These are phyloP conservation scores for Suillia variegata DNA, from an alignment of 2,888 invertebrate species.

Conservation along the genomic window DNA sequence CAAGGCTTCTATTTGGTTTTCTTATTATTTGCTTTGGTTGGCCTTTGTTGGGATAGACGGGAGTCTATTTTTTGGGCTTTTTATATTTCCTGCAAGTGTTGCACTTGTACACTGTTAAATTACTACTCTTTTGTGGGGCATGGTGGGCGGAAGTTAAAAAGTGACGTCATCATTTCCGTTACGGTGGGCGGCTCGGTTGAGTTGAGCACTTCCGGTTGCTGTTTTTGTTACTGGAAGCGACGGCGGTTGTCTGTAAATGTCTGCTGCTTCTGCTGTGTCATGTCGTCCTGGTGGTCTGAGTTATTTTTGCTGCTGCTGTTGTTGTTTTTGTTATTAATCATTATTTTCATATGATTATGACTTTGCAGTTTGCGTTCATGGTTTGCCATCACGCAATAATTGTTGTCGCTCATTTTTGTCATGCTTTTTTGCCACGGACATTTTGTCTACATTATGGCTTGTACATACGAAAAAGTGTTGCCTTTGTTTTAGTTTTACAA, in stretches of 20 bases:
- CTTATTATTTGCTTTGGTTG: too few species aligned
- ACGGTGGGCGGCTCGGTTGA: neutral
- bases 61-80: too few species aligned
- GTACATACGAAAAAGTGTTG: neutral
- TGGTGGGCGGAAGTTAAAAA: neutral
- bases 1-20: too few species aligned
- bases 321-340: neutral
- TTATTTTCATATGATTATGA: neutral
- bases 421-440: too few species aligned
- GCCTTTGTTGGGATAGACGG: too few species aligned
- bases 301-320: neutral
- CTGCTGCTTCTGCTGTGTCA: neutral
- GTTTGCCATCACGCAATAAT: conserved; percentile 37
- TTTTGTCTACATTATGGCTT: too few species aligned
- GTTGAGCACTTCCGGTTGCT: neutral
- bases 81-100: too few species aligned
- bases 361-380: conserved; percentile 29
- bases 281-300: too few species aligned
- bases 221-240: neutral
- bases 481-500: neutral
- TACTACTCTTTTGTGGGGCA: neutral
- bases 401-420: neutral
- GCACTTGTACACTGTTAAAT: too few species aligned
- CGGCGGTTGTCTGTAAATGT: neutral
- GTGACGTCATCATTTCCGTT: neutral